phyloP scores from a whole-genome alignment of 2,797 vertebrate species.

The Gymnothorax reevesii region DNA sequence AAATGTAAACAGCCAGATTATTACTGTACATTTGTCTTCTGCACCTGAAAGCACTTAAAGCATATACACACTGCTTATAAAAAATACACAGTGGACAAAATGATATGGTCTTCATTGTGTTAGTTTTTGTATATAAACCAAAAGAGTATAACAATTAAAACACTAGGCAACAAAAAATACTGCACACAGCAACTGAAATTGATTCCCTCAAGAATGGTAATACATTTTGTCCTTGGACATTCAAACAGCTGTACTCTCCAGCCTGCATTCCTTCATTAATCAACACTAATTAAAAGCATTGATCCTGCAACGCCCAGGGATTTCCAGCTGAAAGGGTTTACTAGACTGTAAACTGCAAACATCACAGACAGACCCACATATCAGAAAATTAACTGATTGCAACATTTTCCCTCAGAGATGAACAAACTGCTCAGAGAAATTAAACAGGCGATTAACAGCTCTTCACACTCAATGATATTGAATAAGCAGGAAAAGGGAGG shows the following conservation, averaged over 20 bases:
- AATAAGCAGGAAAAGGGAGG: slow-evolving; percentile 32
- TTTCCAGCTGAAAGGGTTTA: slow-evolving; percentile 71
- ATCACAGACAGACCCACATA: slow-evolving; percentile 44
- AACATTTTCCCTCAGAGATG: slow-evolving; percentile 57
- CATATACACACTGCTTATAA: neutral
- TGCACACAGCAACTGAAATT: slow-evolving; percentile 40
- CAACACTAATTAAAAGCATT: slow-evolving; percentile 90
- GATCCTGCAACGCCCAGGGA: slow-evolving; percentile 75
- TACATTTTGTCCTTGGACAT: slow-evolving; percentile 64
- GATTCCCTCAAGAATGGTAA: slow-evolving; percentile 59
- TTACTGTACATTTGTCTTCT: neutral
- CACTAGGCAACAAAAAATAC: neutral
- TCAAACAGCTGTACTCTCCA: slow-evolving; percentile 70
- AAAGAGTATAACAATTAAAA: neutral
- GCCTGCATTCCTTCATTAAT: slow-evolving; percentile 81
- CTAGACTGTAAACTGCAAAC: slow-evolving; percentile 63
- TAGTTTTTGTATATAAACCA: neutral
- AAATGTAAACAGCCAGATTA: neutral
- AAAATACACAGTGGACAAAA: neutral
- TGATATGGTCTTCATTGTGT: neutral
- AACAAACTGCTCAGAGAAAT: slow-evolving; percentile 52
- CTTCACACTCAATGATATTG: slow-evolving; percentile 61
- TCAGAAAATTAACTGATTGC: slow-evolving; percentile 43
- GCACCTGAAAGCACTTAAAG: neutral
- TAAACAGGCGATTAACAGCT: slow-evolving; percentile 55